Evolutionary conservation across 2,888 invertebrate genomes (phyloP).

Genomic region (Ryuthela nishihirai): DNA sequence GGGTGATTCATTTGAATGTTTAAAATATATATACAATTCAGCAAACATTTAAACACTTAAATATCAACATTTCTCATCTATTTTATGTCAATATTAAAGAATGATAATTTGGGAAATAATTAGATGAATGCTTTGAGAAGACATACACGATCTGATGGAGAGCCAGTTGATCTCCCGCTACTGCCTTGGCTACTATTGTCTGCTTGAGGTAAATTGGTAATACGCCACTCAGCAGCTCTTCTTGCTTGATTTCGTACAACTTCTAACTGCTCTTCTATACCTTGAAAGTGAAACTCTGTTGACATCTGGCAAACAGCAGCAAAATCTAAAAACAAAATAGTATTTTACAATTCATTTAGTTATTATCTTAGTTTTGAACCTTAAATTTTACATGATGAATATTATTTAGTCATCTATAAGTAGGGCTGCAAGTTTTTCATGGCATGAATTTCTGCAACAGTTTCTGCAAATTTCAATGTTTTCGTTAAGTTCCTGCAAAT

Average conservation of each 20-base stretch:
- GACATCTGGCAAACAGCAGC: slow-evolving; percentile 68
- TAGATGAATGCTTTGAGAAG: not conserved
- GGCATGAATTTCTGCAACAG: too few species aligned
- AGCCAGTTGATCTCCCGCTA: slow-evolving; percentile 23
- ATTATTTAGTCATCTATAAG: too few species aligned
- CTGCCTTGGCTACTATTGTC: slow-evolving; percentile 31
- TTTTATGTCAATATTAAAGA: too few species aligned
- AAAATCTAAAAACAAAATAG: slow-evolving; percentile 57
- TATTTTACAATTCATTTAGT: not conserved
- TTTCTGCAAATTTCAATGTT: too few species aligned
- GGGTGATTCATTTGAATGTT: too few species aligned
- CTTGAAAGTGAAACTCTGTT: slow-evolving; percentile 92
- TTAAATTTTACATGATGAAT: not conserved
- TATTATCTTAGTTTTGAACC: not conserved
- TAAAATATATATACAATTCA: too few species aligned
- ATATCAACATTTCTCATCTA: too few species aligned
- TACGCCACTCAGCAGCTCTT: slow-evolving; percentile 37
- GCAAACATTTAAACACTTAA: too few species aligned
- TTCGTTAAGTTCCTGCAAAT: too few species aligned
- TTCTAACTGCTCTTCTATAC: slow-evolving; percentile 79
- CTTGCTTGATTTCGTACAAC: slow-evolving; percentile 46
- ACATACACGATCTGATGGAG: not conserved
- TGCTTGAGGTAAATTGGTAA: slow-evolving; percentile 15
- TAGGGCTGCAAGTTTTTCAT: too few species aligned
- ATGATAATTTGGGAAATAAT: too few species aligned